phyloP scores from a whole-genome alignment of 2,113 vertebrate species.

The Montifringilla adamsi region DNA sequence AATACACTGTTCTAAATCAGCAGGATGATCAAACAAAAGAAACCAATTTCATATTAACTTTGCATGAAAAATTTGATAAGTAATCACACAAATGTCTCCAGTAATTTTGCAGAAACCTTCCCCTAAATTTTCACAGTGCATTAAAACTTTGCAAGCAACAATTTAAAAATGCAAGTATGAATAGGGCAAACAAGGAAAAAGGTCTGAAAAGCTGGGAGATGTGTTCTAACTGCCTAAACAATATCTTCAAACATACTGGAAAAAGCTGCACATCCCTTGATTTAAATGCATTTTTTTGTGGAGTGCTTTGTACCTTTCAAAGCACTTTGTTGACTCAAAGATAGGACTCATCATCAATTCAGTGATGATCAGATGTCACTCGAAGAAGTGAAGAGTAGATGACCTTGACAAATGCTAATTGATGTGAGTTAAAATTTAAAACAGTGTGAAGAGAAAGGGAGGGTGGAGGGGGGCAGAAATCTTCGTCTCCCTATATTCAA shows the following conservation, averaged over 20 bases:
- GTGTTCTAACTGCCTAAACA: background rate
- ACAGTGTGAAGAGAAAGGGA: background rate
- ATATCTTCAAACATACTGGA: background rate
- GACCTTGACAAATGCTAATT: background rate
- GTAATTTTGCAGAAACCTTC: background rate
- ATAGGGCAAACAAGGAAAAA: background rate
- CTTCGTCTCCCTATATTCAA: background rate
- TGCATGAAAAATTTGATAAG: background rate
- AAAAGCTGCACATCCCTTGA: background rate
- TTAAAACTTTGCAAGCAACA: background rate
- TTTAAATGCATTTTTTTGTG: background rate
- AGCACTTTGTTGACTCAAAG: background rate
- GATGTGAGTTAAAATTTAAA: background rate
- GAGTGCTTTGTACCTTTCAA: background rate
- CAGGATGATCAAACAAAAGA: background rate
- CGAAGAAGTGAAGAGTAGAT: background rate
- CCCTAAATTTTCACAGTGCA: background rate
- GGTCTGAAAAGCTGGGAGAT: background rate
- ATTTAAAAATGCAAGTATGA: background rate
- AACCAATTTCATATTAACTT: background rate
- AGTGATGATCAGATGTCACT: background rate
- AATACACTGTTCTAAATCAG: background rate
- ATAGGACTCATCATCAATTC: background rate
- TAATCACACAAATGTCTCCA: background rate
- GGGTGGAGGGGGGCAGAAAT: rapidly evolving